phyloP scores from a whole-genome alignment of 1,140 invertebrate species.

The Stratiolaelaps scimitus region DNA sequence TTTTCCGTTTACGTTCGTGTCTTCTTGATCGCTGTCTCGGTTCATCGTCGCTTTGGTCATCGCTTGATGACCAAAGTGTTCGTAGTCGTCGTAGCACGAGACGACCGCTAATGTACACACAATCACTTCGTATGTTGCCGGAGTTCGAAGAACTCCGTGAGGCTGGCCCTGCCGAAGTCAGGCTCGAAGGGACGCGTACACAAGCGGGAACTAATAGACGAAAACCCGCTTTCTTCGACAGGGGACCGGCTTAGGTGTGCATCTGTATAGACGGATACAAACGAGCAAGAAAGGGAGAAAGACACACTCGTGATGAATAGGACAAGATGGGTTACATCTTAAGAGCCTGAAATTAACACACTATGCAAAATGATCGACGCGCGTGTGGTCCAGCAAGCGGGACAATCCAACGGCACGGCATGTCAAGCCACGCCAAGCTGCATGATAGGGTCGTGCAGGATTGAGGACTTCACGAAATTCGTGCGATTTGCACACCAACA shows the following conservation, averaged over 20 bases:
- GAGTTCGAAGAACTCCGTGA: neutral
- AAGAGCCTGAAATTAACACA: too few species aligned
- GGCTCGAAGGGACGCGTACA: neutral
- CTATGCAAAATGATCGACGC: too few species aligned
- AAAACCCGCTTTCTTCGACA: neutral
- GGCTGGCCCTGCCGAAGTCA: neutral
- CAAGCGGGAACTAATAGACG: neutral
- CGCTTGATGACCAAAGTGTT: neutral
- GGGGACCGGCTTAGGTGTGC: neutral
- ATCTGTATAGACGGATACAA: neutral
- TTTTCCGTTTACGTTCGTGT: neutral
- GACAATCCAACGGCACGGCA: too few species aligned
- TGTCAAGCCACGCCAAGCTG: too few species aligned
- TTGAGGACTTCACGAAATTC: too few species aligned
- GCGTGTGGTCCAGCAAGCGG: too few species aligned
- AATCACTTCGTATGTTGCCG: too few species aligned
- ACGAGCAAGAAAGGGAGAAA: constrained; percentile 8
- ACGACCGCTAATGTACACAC: too few species aligned
- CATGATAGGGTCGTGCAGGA: too few species aligned
- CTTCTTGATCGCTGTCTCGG: neutral
- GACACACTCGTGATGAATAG: neutral
- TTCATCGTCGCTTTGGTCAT: neutral
- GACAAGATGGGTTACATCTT: too few species aligned
- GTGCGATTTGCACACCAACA: too few species aligned
- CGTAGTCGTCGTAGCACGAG: too few species aligned